Base-by-base conservation (phyloP, 2,113 vertebrate genomes). In the Steatornis caripensis region DNA sequence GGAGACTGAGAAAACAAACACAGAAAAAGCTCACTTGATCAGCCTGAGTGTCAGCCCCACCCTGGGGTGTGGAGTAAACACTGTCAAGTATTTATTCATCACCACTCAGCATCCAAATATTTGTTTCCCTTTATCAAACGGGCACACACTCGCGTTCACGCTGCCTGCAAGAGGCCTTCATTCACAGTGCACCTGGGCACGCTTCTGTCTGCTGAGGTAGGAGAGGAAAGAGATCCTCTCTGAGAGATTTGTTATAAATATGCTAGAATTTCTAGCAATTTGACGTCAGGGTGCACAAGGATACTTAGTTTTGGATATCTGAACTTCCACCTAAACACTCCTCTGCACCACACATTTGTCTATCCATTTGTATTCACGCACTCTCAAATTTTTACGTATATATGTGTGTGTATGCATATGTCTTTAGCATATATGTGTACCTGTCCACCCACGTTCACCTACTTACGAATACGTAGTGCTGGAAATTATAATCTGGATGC, bases 31-130 rank as follows among this genome's bases (percentile, higher is more conserved):
- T 92, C 80, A 68, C 57, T 41, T 16, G 92, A 94, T 96, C 88
- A 68, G 48, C n/a, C 24, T 17, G 86, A 85, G 90, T 37, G 57
- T 66, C 93, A 95, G 91, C 94, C 94, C 91, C 95, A 94, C 96
- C 96, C 91, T 95, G 84, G 91, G 94, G 96, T 95, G 95, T 94
- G 97, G 89, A 65, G 69, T 91, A 96, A 97, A 95, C 89, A 90
- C 77, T 3, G 84, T 22, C 53, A 95, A n/a, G 60, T 84, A 94
- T 95, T 96, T 95, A 92, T 96, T 95, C 95, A 76, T 65, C 2
- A 2, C 77, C 76, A 96, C 88, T 93, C 95, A 89, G 72, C 95
- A 93, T 94, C 90, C 72, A 96, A 80, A n/a, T 93, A 95, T 92
- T 95, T 96, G 75, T 93, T 86, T 89, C 93, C 29, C 51, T 55